Base-by-base conservation (phyloP, 2,113 vertebrate species). In the Saguinus midas region DNA sequence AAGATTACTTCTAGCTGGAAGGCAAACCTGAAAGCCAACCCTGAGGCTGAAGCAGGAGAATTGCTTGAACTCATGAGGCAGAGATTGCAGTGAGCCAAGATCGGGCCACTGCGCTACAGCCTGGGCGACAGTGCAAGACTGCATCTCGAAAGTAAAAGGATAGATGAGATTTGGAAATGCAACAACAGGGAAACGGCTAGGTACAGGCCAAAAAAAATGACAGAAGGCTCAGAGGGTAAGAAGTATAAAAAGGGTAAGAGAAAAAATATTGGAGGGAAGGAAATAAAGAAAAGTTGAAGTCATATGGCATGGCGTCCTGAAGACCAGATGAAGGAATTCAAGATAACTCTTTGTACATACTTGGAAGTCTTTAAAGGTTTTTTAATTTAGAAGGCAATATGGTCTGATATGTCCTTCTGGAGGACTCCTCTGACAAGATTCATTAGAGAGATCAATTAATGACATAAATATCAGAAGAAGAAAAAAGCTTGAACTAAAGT, bases 1-100 rank as follows among this genome's bases (percentile, higher is more conserved):
- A 95, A 86, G 48, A 91, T 75, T 90, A 64, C 25, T 96, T 91
- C 68, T 55, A 92, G 58, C 75, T 89, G 61, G 61, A 94, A 94
- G 43, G 78, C 57, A 82, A 87, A 73, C 91, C 57, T 72, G 40
- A 94, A 96, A 43, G 82, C n/a, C 58, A 94, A 84, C 9, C 57
- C 68, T 52, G 52, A 52, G 16, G 52, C 52, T 52, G 52, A 52
- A 16, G 52, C 52, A 52, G 52, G 52, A 52, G 52, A 52, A 52
- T 17, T 52, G 52, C 52, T 52, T 52, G 52, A 52, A 52, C 52
- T 52, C 16, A 16, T 52, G 52, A 52, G 52, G 52, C 52, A 1
- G 52, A 52, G 52, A 17, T 1, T 52, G 16, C 52, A 52, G 16
- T 52, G 52, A 52, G 52, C 50, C 13, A 3, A 52, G 50, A 52